Evolutionary conservation across 2,797 vertebrate genomes (phyloP).

Genomic region (Ispidina picta): DNA sequence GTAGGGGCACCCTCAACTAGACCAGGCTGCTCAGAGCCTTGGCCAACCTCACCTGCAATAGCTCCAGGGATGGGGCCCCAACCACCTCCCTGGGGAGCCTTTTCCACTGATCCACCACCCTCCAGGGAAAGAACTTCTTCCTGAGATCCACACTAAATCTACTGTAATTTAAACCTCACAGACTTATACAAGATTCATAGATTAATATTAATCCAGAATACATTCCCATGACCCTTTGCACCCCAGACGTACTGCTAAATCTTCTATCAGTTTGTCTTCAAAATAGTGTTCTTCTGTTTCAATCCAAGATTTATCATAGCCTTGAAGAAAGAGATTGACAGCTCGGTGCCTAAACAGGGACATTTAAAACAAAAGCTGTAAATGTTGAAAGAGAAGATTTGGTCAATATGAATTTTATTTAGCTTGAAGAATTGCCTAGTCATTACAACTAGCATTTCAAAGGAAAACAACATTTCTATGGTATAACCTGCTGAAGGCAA

Average conservation of each 20-base stretch:
- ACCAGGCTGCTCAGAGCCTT: too few relatives aligned
- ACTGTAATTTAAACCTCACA: neutral
- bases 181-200: neutral
- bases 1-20: too few relatives aligned
- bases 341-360: conserved; percentile 87
- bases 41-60: too few relatives aligned
- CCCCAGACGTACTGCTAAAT: conserved; percentile 87
- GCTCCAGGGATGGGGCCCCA: too few relatives aligned
- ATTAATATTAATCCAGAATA: neutral
- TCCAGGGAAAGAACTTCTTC: too few relatives aligned
- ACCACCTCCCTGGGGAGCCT: too few relatives aligned
- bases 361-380: conserved; percentile 29
- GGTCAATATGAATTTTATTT: neutral
- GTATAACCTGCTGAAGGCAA: neutral
- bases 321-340: conserved; percentile 94
- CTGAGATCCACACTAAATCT: too few relatives aligned
- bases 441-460: neutral
- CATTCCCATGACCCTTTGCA: neutral
- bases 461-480: neutral
- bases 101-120: too few relatives aligned
- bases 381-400: neutral
- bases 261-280: conserved; percentile 96
- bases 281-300: conserved; percentile 97
- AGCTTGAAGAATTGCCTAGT: neutral
- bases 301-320: conserved; percentile 97